These are phyloP conservation scores for Conomelus anceps DNA, from an alignment of 2,888 invertebrate genomes.

Conservation along the genomic window DNA sequence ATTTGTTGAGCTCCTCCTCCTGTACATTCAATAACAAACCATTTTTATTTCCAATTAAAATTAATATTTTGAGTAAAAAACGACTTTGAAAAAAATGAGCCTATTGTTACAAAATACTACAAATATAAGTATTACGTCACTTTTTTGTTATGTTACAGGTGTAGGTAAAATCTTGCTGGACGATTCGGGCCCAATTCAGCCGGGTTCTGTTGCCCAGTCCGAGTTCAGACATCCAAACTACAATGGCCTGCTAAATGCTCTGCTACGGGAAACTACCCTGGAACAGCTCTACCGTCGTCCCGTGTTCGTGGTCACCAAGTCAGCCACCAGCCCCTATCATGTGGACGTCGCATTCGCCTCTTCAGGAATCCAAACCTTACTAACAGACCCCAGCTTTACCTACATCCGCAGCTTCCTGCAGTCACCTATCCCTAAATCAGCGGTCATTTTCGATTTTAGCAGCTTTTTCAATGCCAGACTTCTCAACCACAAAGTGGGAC, in stretches of 20 bases:
- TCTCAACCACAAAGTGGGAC: background rate
- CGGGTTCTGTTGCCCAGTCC: background rate
- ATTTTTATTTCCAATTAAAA: no score
- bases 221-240: background rate
- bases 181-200: background rate
- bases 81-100: no score
- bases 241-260: background rate
- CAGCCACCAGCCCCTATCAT: background rate
- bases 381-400: background rate
- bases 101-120: no score
- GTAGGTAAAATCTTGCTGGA: background rate
- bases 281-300: background rate
- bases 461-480: background rate
- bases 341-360: background rate
- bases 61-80: no score
- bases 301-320: background rate
- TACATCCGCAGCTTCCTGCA: background rate
- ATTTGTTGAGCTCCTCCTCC: no score
- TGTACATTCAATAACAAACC: no score
- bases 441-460: background rate
- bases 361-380: background rate
- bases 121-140: no score
- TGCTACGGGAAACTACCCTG: background rate
- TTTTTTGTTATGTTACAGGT: background rate
- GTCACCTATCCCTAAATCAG: background rate